Percentiles rank a stretch among this genome's conserved stretches.
These are phyloP conservation scores for Coranthus polyacanthus DNA, from an alignment of 2,797 vertebrate genomes.

Conservation along the genomic window DNA sequence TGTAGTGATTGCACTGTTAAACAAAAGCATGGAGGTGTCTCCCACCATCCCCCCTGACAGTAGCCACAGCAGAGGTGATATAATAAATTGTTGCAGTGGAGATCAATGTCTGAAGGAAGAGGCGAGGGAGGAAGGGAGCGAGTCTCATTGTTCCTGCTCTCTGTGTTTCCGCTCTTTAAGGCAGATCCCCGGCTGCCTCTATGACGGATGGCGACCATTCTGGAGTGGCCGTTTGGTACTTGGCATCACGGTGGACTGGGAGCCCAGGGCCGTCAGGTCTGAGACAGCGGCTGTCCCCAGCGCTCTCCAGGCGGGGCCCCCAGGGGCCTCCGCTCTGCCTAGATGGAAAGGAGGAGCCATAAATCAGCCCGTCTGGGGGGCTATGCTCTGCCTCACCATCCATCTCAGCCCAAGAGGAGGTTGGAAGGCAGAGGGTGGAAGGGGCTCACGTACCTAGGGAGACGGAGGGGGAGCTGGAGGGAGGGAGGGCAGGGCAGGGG, in stretches of 20 bases:
- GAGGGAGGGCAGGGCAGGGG: constrained; percentile 47
- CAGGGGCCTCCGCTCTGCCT: constrained; percentile 84
- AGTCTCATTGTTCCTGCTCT: constrained; percentile 79
- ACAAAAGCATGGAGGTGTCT: constrained; percentile 62
- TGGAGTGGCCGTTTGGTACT: constrained; percentile 87
- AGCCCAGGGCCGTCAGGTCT: constrained; percentile 85
- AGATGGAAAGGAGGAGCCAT: constrained; percentile 89
- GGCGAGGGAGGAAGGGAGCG: constrained; percentile 63
- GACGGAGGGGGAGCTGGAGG: constrained; percentile 33
- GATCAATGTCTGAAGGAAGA: constrained; percentile 81
- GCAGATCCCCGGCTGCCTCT: constrained; percentile 85
- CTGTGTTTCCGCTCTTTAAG: constrained; percentile 82
- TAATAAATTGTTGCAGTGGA: constrained; percentile 79
- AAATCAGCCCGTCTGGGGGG: constrained; percentile 91
- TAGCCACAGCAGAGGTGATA: constrained; percentile 69
- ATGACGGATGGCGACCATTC: constrained; percentile 92
- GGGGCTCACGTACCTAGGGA: constrained; percentile 64
- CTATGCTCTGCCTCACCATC: constrained; percentile 73
- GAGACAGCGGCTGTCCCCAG: constrained; percentile 84
- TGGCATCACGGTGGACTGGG: constrained; percentile 88
- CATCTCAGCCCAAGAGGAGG: constrained; percentile 79
- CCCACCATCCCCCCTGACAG: constrained; percentile 52
- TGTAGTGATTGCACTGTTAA: constrained; percentile 52
- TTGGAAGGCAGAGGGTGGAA: constrained; percentile 55
- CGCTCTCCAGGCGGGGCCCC: constrained; percentile 86